Evolutionary conservation across 2,113 vertebrate species (phyloP).

Genomic region (Amazona guildingii): DNA sequence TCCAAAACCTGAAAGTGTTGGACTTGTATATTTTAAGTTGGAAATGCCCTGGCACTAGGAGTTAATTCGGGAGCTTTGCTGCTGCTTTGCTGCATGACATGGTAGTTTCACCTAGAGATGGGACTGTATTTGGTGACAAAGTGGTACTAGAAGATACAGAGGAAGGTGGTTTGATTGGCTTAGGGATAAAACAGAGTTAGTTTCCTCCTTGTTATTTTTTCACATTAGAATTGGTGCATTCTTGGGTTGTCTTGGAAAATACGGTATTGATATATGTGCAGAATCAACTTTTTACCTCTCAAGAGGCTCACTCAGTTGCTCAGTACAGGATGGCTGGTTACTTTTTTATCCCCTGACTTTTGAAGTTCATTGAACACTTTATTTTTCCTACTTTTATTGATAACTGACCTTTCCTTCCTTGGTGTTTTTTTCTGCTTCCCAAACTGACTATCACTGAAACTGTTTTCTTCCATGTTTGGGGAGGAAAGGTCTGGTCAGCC

Average conservation of each 20-base stretch:
- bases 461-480: background rate
- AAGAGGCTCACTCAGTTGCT: background rate
- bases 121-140: background rate
- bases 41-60: background rate
- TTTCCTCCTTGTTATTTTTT: background rate
- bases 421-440: background rate
- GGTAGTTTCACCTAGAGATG: background rate
- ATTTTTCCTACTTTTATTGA: background rate
- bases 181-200: background rate
- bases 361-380: background rate
- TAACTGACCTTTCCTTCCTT: background rate
- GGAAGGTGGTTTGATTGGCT: background rate
- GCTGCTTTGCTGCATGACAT: background rate
- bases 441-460: background rate
- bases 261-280: fast-evolving
- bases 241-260: background rate
- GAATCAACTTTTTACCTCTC: background rate
- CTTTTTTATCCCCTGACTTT: background rate
- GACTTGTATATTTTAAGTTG: background rate
- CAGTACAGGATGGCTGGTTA: background rate
- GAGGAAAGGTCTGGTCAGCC: background rate
- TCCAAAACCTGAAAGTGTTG: background rate
- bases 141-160: background rate
- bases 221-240: background rate
- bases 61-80: background rate